These are phyloP conservation scores for Nomia melanderi DNA, from an alignment of 1,140 invertebrate species.

Conservation along the genomic window DNA sequence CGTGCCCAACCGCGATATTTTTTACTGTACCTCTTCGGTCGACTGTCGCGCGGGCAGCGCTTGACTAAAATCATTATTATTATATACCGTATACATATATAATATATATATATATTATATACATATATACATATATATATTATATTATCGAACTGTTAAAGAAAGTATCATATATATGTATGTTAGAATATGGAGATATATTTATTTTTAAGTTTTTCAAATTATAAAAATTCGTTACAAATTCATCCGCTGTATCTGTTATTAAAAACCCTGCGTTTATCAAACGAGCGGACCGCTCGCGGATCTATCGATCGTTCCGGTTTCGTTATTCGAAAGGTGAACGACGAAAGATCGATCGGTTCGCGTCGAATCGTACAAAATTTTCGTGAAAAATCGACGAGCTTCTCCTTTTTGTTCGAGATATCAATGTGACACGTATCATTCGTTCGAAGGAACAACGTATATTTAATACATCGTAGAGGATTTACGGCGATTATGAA, in stretches of 20 bases:
- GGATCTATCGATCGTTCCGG: conserved; percentile 3
- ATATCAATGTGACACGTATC: not conserved
- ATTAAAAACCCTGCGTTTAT: conserved; percentile 51
- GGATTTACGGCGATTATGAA: conserved; percentile 23
- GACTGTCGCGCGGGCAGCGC: conserved; percentile 54
- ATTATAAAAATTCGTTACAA: conserved; percentile 71
- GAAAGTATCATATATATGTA: conserved; percentile 75
- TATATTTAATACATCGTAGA: conserved; percentile 46
- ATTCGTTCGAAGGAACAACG: conserved; percentile 1
- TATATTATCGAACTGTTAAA: conserved; percentile 73
- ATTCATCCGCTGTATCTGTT: conserved; percentile 54
- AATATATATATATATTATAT: not conserved
- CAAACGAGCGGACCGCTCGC: not conserved
- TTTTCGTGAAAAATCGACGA: not conserved
- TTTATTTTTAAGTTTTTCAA: conserved; percentile 74
- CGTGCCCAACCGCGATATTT: conserved; percentile 43
- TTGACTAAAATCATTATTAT: conserved; percentile 39
- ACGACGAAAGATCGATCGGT: not conserved
- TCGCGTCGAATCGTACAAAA: not conserved
- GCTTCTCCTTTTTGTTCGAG: not conserved
- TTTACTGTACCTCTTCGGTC: conserved; percentile 55
- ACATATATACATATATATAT: conserved; percentile 43
- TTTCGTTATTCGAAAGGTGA: not conserved
- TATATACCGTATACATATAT: conserved; percentile 29
- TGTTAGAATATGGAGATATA: conserved; percentile 71